Conservation (phyloP, 2,888 invertebrate species). For the Mimas tiliae region DNA sequence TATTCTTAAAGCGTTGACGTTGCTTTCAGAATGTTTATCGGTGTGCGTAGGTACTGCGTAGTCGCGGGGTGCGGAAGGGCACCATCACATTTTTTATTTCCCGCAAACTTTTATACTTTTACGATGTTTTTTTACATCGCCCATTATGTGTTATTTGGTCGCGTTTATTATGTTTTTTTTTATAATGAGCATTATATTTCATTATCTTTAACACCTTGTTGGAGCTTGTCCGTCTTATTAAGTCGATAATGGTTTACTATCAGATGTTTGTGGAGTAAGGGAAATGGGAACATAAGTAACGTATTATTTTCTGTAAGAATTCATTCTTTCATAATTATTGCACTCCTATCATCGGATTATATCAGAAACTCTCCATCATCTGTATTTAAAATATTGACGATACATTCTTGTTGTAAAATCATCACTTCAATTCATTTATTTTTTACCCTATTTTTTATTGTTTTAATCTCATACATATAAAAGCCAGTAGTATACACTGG, state of each 20-base stretch:
- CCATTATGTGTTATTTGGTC: constrained; percentile 71
- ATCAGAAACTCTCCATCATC: not conserved
- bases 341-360: not conserved
- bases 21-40: constrained; percentile 66
- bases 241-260: constrained; percentile 27
- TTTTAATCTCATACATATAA: too few relatives aligned
- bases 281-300: not conserved
- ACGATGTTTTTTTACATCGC: constrained; percentile 64
- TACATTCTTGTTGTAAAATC: not conserved
- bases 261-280: constrained; percentile 23
- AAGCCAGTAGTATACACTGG: too few relatives aligned
- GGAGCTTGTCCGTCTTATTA: constrained; percentile 36
- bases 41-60: constrained; percentile 49
- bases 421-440: too few relatives aligned
- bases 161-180: constrained; percentile 62
- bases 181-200: constrained; percentile 68
- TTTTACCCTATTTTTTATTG: too few relatives aligned
- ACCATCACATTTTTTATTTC: constrained; percentile 67
- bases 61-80: constrained; percentile 68
- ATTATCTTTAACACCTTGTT: constrained; percentile 80
- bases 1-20: constrained; percentile 77
- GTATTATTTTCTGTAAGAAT: constrained; percentile 5
- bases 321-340: not conserved
- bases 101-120: constrained; percentile 61
- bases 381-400: not conserved